Percentiles rank a stretch among this genome's conserved stretches.
phyloP scores from a whole-genome alignment of 1,140 invertebrate genomes.

The Arctopsyche grandis region DNA sequence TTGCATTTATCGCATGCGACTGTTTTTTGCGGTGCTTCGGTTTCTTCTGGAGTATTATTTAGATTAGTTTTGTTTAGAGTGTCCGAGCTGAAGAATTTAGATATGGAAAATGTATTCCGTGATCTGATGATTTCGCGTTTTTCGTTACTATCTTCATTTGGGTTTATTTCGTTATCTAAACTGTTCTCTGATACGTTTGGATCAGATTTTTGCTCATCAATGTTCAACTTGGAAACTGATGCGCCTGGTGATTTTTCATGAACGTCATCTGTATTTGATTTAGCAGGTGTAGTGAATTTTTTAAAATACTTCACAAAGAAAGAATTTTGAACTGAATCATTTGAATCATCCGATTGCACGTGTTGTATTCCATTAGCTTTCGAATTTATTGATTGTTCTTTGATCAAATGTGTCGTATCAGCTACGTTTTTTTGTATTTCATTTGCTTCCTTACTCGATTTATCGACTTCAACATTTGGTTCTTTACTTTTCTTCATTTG shows the following conservation, averaged over 20 bases:
- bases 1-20: conserved; percentile 66
- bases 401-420: background rate
- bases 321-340: background rate
- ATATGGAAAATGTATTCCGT: conserved; percentile 17
- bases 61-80: conserved; percentile 55
- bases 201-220: conserved; percentile 27
- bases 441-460: background rate
- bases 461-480: background rate
- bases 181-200: conserved; percentile 62
- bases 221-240: background rate
- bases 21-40: conserved; percentile 48
- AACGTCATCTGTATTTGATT: background rate
- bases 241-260: background rate
- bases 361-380: background rate
- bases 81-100: conserved; percentile 27
- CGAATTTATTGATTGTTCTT: background rate
- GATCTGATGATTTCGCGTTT: background rate
- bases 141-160: conserved; percentile 54
- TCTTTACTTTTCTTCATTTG: background rate
- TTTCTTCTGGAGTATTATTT: conserved; percentile 50
- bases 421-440: background rate
- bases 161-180: conserved; percentile 64
- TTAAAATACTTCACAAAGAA: conserved; percentile 21
- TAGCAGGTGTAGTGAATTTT: background rate
- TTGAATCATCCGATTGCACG: background rate